These are phyloP conservation scores for Natrix natrix DNA, from an alignment of 2,797 vertebrate species.

Conservation along the genomic window DNA sequence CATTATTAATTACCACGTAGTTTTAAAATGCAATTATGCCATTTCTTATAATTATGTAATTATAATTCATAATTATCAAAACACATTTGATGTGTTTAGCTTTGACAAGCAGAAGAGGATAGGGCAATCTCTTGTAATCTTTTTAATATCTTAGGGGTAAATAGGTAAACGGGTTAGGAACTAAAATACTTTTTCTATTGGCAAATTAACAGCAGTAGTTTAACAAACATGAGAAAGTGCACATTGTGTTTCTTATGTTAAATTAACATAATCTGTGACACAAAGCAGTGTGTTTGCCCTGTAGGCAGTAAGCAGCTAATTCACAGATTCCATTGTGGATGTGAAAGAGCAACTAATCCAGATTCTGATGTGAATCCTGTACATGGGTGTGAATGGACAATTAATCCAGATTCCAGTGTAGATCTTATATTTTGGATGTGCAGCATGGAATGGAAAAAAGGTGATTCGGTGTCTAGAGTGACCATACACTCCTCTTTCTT, in stretches of 20 bases:
- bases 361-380: neutral
- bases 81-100: slow-evolving; percentile 5
- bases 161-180: neutral
- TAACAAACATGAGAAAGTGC: neutral
- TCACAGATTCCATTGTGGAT: neutral
- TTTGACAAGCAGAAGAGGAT: slow-evolving; percentile 33
- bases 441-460: neutral
- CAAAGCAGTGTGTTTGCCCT: neutral
- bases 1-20: neutral
- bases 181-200: slow-evolving; percentile 5
- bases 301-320: neutral
- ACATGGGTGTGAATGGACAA: neutral
- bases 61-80: slow-evolving; percentile 14
- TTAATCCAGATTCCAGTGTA: neutral
- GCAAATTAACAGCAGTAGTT: slow-evolving; percentile 17
- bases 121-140: slow-evolving; percentile 42
- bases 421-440: neutral
- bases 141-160: slow-evolving; percentile 14
- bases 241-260: neutral
- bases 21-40: slow-evolving; percentile 10
- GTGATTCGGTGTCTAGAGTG: neutral
- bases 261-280: neutral
- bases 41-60: neutral
- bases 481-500: neutral
- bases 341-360: no score